Conservation (phyloP, 2,888 invertebrate genomes). For the Margaritifera margaritifera region DNA sequence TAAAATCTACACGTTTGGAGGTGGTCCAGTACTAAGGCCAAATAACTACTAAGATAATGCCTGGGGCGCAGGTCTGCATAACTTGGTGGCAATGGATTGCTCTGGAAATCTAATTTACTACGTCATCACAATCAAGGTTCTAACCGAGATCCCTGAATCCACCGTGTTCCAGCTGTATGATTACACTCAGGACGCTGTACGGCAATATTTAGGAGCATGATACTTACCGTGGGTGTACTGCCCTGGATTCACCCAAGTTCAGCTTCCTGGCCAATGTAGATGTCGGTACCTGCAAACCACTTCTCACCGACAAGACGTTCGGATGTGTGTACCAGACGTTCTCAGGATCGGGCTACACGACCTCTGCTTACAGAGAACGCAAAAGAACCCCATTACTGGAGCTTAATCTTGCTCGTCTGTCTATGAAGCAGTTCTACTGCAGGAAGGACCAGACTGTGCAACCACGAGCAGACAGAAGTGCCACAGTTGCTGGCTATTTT, state of each 20-base stretch:
- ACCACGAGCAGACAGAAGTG: constrained; percentile 28
- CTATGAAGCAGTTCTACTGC: constrained; percentile 47
- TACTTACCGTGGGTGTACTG: constrained; percentile 57
- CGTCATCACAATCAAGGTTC: constrained; percentile 42
- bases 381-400: constrained; percentile 58
- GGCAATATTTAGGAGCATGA: constrained; percentile 60
- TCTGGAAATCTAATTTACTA: constrained; percentile 59
- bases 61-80: constrained; percentile 47
- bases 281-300: constrained; percentile 52
- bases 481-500: constrained; percentile 43
- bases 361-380: constrained; percentile 27
- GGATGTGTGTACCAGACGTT: constrained; percentile 61
- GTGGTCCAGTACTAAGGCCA: constrained; percentile 47
- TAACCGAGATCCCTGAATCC: constrained; percentile 55
- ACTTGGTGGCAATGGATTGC: constrained; percentile 59
- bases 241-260: constrained; percentile 55
- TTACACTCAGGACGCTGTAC: constrained; percentile 46
- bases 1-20: constrained; percentile 36
- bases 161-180: constrained; percentile 39
- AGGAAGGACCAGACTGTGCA: constrained; percentile 26
- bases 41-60: constrained; percentile 46
- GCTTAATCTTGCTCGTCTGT: constrained; percentile 43
- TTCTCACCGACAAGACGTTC: constrained; percentile 55
- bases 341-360: constrained; percentile 25
- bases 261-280: constrained; percentile 60